A percentile compares a stretch with the other conserved stretches of the same genome.
phyloP scores from a whole-genome alignment of 2,797 vertebrate genomes.

The Xenentodon cancila region DNA sequence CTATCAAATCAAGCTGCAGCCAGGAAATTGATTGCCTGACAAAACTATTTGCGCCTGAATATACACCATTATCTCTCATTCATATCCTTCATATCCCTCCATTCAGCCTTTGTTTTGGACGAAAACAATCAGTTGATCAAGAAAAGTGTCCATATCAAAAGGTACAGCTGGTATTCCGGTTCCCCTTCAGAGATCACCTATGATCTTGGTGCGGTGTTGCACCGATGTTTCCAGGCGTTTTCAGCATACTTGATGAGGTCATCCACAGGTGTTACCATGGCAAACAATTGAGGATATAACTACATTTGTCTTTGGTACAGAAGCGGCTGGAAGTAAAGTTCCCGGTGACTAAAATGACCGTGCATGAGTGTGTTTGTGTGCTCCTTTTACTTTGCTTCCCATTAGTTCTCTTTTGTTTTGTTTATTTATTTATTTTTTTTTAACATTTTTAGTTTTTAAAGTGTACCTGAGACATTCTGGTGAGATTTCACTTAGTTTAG shows the following conservation, averaged over 20 bases:
- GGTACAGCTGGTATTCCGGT: constrained; percentile 32
- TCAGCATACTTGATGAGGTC: no score
- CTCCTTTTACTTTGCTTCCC: constrained; percentile 42
- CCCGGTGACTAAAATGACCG: no score
- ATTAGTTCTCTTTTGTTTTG: neutral
- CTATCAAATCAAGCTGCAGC: constrained; percentile 25
- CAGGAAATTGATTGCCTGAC: constrained; percentile 10
- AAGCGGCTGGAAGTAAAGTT: no score
- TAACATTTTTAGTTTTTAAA: neutral
- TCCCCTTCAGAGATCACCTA: constrained; percentile 45
- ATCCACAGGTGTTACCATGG: no score
- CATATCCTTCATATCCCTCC: neutral
- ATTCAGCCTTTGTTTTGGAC: constrained; percentile 4
- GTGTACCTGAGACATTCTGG: neutral
- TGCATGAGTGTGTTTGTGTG: neutral
- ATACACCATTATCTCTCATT: constrained; percentile 31
- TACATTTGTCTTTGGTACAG: no score
- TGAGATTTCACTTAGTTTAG: neutral
- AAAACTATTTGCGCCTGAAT: constrained; percentile 40
- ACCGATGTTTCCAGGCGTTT: no score
- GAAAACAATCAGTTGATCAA: constrained; percentile 42
- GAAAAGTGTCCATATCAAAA: constrained; percentile 34
- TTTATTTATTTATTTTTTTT: neutral
- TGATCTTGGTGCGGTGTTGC: constrained; percentile 44
- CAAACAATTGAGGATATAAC: no score